Conservation (phyloP, 92 coral and sea anemone species). For the Zoanthus solanderi region DNA sequence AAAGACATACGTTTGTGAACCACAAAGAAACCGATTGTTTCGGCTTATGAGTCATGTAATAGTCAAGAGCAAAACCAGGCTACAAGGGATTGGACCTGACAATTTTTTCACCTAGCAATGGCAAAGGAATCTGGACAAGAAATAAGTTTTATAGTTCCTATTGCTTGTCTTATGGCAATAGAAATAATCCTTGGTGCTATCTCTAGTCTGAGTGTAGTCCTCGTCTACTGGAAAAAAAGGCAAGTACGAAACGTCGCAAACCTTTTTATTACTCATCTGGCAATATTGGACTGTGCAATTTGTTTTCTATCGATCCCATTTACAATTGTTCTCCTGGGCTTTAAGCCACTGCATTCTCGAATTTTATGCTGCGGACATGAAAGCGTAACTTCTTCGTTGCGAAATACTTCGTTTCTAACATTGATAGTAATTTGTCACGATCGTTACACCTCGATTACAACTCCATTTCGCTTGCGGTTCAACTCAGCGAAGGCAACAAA, state of each 20-base stretch:
- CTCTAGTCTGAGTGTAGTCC: conserved; percentile 68
- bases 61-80: not conserved
- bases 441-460: conserved; percentile 80
- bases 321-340: conserved; percentile 66
- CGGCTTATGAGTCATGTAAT: not conserved
- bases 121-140: not conserved
- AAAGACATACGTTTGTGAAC: not conserved
- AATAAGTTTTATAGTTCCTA: conserved; percentile 37
- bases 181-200: conserved; percentile 69
- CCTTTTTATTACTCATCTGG: conserved; percentile 78
- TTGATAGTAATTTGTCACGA: conserved; percentile 80
- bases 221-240: conserved; percentile 77
- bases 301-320: conserved; percentile 70
- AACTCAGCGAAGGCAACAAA: conserved; percentile 68
- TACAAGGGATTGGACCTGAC: not conserved
- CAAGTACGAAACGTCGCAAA: conserved; percentile 79
- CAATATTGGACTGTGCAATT: conserved; percentile 69
- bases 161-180: conserved; percentile 56
- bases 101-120: not conserved
- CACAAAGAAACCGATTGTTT: no score
- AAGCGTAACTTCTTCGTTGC: conserved; percentile 74
- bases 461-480: conserved; percentile 74
- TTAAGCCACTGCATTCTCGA: conserved; percentile 57
- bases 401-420: conserved; percentile 83
- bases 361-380: conserved; percentile 81